Conservation (phyloP, 2,797 vertebrate genomes). For the Takifugu ocellatus region DNA sequence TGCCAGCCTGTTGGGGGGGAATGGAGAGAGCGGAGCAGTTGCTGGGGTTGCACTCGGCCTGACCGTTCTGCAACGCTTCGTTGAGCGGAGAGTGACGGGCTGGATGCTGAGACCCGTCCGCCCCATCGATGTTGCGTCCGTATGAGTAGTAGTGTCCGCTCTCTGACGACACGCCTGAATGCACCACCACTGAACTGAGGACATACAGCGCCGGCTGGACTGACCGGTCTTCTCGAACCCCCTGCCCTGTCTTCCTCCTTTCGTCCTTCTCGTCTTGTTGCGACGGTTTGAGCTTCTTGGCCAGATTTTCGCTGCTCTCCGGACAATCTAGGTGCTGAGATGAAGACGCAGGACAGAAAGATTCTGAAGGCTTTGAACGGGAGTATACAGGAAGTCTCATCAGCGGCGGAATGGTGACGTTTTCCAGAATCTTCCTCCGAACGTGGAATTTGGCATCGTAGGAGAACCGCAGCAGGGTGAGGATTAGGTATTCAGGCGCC, state of each 20-base stretch:
- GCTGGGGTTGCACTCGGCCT: constrained; percentile 52
- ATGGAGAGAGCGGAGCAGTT: constrained; percentile 42
- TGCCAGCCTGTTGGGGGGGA: constrained; percentile 64
- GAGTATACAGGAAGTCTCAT: constrained; percentile 82
- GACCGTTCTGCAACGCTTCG: constrained; percentile 63
- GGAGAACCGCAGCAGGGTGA: constrained; percentile 93
- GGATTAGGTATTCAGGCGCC: constrained; percentile 96
- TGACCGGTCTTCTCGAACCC: constrained; percentile 44
- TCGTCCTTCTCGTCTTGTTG: constrained; percentile 79
- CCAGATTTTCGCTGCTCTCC: constrained; percentile 89
- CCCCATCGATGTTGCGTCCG: constrained; percentile 81
- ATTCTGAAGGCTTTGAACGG: constrained; percentile 35
- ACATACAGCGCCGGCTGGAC: constrained; percentile 81
- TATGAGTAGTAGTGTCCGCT: constrained; percentile 99
- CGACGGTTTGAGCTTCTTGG: constrained; percentile 96
- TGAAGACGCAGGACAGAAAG: constrained; percentile 60
- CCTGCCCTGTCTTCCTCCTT: constrained; percentile 29
- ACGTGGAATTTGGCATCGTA: constrained; percentile 94
- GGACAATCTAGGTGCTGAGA: constrained; percentile 82
- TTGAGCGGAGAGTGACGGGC: constrained; percentile 58
- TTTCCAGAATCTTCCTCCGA: constrained; percentile 94
- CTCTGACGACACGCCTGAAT: constrained; percentile 95
- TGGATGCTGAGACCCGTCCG: constrained; percentile 64
- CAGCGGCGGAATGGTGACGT: constrained; percentile 86
- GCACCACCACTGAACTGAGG: constrained; percentile 93